Evolutionary conservation across 2,888 invertebrate species (phyloP).

Genomic region (Drosophila demipolita): DNA sequence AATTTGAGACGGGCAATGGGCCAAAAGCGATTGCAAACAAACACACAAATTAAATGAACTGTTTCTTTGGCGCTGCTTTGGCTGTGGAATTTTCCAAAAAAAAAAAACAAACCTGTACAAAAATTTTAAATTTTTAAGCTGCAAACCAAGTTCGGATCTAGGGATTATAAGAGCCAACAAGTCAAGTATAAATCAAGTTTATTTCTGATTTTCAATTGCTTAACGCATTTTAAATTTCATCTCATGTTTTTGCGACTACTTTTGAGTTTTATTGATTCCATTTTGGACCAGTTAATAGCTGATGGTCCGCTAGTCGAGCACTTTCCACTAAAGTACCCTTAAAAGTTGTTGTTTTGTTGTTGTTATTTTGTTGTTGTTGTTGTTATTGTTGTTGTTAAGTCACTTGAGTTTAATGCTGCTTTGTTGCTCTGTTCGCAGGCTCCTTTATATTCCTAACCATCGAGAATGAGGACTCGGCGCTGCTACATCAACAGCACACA

Average conservation of each 20-base stretch:
- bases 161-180: neutral
- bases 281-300: neutral
- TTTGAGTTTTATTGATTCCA: neutral
- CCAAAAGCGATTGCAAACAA: constrained; percentile 14
- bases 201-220: neutral
- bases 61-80: constrained; percentile 27
- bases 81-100: constrained; percentile 1
- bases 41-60: constrained; percentile 36
- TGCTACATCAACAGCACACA: constrained; percentile 86
- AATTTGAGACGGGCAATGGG: constrained; percentile 1
- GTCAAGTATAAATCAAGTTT: neutral
- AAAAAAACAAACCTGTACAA: too few relatives aligned
- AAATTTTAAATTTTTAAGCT: too few relatives aligned
- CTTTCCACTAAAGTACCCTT: neutral
- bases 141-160: neutral
- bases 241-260: neutral
- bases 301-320: neutral
- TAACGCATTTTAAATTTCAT: neutral
- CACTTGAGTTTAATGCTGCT: constrained; percentile 37
- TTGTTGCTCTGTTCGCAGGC: constrained; percentile 85
- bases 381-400: constrained; percentile 18
- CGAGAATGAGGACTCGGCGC: constrained; percentile 86
- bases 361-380: neutral
- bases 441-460: constrained; percentile 94
- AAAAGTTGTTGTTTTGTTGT: constrained; percentile 4